Evolutionary conservation across 35 echinoderm and acorn worm species (phyloP).

Genomic region (Lytechinus variegatus): DNA sequence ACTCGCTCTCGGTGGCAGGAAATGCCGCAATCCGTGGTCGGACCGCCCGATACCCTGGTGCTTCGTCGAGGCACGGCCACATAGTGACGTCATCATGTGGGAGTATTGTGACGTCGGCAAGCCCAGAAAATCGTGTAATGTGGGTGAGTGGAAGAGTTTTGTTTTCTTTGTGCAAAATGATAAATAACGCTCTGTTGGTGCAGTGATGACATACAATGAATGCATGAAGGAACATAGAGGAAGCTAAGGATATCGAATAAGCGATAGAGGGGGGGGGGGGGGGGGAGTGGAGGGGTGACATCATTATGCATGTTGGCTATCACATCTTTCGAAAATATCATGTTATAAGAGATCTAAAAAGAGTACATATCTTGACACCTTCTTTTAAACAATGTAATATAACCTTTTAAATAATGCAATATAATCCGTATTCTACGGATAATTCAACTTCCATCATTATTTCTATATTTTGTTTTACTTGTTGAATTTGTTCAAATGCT

Average conservation of each 20-base stretch:
- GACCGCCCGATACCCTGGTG: conserved; percentile 28
- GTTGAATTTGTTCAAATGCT: too few relatives aligned
- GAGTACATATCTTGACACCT: too few relatives aligned
- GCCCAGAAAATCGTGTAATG: neutral
- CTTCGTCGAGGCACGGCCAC: conserved; percentile 33
- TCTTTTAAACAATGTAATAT: too few relatives aligned
- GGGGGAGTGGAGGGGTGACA: neutral
- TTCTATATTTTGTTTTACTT: too few relatives aligned
- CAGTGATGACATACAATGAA: neutral
- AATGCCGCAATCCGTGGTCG: conserved; percentile 42
- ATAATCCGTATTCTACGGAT: too few relatives aligned
- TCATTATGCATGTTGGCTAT: too few relatives aligned
- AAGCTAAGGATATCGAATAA: neutral
- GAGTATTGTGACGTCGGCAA: conserved; percentile 55
- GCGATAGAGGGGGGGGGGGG: neutral
- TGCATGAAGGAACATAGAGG: neutral
- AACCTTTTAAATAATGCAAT: too few relatives aligned
- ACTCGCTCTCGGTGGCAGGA: neutral
- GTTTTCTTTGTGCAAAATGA: neutral
- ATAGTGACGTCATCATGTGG: conserved; percentile 23
- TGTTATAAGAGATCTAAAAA: too few relatives aligned
- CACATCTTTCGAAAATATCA: too few relatives aligned
- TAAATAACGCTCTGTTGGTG: neutral
- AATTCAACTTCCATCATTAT: too few relatives aligned
- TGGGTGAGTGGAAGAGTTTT: neutral